Evolutionary conservation across 2,888 invertebrate species (phyloP).

Genomic region (Sturmia bella): DNA sequence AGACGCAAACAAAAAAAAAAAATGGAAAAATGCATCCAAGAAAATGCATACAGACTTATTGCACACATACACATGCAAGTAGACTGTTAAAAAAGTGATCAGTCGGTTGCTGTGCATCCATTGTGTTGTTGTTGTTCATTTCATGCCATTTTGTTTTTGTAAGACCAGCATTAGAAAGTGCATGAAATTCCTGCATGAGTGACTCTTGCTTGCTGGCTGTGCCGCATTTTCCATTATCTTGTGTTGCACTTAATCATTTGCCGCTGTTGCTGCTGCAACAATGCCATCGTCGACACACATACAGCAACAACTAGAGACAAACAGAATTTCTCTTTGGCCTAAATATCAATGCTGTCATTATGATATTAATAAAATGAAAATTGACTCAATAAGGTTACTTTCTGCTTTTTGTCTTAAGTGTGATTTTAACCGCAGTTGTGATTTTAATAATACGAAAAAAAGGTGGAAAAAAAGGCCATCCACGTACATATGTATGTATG

Average conservation of each 20-base stretch:
- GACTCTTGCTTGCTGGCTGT: slow-evolving; percentile 62
- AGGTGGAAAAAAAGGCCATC: too few species aligned
- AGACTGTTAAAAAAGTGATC: not conserved
- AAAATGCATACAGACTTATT: too few species aligned
- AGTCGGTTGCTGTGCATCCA: slow-evolving; percentile 15
- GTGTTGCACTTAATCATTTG: slow-evolving; percentile 55
- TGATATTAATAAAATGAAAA: slow-evolving; percentile 63
- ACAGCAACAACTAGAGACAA: slow-evolving; percentile 11
- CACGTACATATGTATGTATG: too few species aligned
- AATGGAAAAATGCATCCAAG: not conserved
- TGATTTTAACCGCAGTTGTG: slow-evolving; percentile 3
- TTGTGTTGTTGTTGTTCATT: slow-evolving; percentile 44
- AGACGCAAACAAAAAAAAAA: not conserved
- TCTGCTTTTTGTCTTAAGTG: slow-evolving; percentile 43
- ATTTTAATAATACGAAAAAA: not conserved
- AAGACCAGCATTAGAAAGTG: slow-evolving; percentile 70
- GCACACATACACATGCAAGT: too few species aligned
- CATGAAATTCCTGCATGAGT: slow-evolving; percentile 65
- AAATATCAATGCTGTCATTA: slow-evolving; percentile 67
- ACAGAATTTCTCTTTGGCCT: slow-evolving; percentile 64
- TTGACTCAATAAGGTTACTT: slow-evolving; percentile 65
- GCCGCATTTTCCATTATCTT: slow-evolving; percentile 46
- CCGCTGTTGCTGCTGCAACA: slow-evolving; percentile 30
- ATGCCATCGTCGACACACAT: slow-evolving; percentile 21
- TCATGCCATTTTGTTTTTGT: slow-evolving; percentile 30